phyloP scores from a whole-genome alignment of 2,888 invertebrate genomes.

The Lomographa bimaculata region DNA sequence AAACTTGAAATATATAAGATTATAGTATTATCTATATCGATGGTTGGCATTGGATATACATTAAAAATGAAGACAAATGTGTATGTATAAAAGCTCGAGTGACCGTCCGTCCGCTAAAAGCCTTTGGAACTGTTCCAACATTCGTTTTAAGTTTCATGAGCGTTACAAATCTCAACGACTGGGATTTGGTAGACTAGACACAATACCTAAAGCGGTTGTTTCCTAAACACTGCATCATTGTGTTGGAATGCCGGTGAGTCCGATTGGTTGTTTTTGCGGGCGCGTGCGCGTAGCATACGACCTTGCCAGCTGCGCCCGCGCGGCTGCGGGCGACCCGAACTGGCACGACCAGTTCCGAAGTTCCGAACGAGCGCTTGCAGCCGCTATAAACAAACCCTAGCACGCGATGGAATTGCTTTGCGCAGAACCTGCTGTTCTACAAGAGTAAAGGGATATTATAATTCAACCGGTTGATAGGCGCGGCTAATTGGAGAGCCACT shows the following conservation, averaged over 20 bases:
- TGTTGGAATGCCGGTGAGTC: constrained; percentile 54
- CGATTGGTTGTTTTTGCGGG: constrained; percentile 66
- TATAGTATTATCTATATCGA: too few species aligned
- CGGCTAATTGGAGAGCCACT: constrained; percentile 26
- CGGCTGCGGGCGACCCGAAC: constrained; percentile 51
- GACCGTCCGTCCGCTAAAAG: constrained; percentile 18
- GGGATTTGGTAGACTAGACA: constrained; percentile 15
- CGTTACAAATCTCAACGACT: constrained; percentile 18
- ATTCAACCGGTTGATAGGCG: constrained; percentile 13
- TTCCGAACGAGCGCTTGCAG: constrained; percentile 47
- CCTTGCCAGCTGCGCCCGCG: constrained; percentile 71
- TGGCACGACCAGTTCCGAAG: constrained; percentile 70
- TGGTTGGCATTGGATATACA: too few species aligned
- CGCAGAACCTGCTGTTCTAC: constrained; percentile 23
- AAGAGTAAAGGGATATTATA: constrained; percentile 14
- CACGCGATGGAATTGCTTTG: constrained; percentile 64
- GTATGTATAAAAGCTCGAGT: constrained; percentile 8
- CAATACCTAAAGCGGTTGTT: constrained; percentile 32
- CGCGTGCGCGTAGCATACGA: constrained; percentile 60
- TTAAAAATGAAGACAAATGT: constrained; percentile 4
- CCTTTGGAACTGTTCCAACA: constrained; percentile 38
- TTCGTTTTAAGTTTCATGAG: constrained; percentile 29
- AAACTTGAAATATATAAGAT: too few species aligned
- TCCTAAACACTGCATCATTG: constrained; percentile 54
- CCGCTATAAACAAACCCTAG: constrained; percentile 69